phyloP scores from a whole-genome alignment of 2,888 invertebrate genomes.

The Toxonevra muliebris region DNA sequence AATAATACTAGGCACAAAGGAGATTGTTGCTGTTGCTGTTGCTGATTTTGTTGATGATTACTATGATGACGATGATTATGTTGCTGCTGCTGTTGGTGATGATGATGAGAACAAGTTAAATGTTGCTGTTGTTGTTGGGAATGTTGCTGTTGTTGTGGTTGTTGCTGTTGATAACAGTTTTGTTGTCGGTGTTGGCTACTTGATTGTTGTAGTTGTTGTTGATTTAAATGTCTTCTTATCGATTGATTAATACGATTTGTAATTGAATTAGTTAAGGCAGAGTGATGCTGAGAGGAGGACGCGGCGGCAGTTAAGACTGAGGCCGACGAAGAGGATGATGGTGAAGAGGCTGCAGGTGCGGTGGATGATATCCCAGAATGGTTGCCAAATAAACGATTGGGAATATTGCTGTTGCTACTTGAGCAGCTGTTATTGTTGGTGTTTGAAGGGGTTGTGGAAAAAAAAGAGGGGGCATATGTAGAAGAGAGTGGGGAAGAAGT shows the following conservation, averaged over 20 bases:
- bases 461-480: too few relatives aligned
- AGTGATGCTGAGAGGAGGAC: conserved; percentile 36
- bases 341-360: conserved; percentile 37
- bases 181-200: conserved; percentile 32
- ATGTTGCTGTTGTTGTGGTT: conserved; percentile 31
- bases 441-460: conserved; percentile 34
- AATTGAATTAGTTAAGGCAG: conserved; percentile 56
- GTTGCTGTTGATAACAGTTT: conserved; percentile 30
- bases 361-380: conserved; percentile 41
- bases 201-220: conserved; percentile 47
- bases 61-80: conserved; percentile 37
- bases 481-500: conserved; percentile 47
- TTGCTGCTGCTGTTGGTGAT: conserved; percentile 37
- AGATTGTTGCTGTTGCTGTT: conserved; percentile 52
- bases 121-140: conserved; percentile 37
- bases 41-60: conserved; percentile 40
- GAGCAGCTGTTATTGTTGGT: conserved; percentile 48
- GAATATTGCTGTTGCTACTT: conserved; percentile 55
- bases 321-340: conserved; percentile 22
- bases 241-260: conserved; percentile 61
- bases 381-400: conserved; percentile 55
- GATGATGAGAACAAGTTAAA: conserved; percentile 41
- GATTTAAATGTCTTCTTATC: conserved; percentile 59
- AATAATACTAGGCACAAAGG: conserved; percentile 65
- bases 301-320: background rate